Evolutionary conservation across 2,797 vertebrate species (phyloP).

Genomic region (Platyrinchus mystaceus): DNA sequence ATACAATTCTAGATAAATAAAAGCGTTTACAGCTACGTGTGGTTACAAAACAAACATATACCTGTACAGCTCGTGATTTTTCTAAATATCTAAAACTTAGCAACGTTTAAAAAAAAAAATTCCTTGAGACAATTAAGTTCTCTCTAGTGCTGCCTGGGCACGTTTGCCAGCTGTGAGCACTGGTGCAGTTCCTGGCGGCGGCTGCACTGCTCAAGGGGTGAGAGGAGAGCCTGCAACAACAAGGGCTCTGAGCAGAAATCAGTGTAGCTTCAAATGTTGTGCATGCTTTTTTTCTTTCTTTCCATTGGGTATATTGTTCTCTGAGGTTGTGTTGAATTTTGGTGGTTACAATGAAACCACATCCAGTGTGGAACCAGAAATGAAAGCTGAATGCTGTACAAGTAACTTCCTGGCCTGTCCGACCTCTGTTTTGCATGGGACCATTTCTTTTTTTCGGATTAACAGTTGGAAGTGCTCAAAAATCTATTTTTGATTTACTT

Average conservation of each 20-base stretch:
- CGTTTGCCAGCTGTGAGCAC: rapidly evolving
- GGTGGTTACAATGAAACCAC: background rate
- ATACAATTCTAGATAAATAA: background rate
- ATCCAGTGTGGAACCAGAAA: background rate
- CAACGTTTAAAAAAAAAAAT: background rate
- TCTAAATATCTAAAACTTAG: background rate
- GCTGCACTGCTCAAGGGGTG: background rate
- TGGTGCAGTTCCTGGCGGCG: background rate
- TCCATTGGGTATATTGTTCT: background rate
- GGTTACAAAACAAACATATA: background rate
- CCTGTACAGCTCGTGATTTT: background rate
- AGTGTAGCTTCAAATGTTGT: background rate
- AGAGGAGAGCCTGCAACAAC: background rate
- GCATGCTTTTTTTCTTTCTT: background rate
- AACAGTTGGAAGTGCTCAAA: background rate
- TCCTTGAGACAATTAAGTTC: background rate
- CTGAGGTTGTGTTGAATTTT: background rate
- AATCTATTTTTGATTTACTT: background rate
- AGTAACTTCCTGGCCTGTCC: background rate
- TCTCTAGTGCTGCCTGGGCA: background rate
- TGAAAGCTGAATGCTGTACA: background rate
- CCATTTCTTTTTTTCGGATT: background rate
- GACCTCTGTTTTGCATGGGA: background rate
- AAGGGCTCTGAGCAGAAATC: background rate
- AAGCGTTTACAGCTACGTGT: background rate